A percentile compares a stretch with the other conserved stretches of the same genome.
phyloP scores from a whole-genome alignment of 2,888 invertebrate species.

The Holacanthella duospinosa region DNA sequence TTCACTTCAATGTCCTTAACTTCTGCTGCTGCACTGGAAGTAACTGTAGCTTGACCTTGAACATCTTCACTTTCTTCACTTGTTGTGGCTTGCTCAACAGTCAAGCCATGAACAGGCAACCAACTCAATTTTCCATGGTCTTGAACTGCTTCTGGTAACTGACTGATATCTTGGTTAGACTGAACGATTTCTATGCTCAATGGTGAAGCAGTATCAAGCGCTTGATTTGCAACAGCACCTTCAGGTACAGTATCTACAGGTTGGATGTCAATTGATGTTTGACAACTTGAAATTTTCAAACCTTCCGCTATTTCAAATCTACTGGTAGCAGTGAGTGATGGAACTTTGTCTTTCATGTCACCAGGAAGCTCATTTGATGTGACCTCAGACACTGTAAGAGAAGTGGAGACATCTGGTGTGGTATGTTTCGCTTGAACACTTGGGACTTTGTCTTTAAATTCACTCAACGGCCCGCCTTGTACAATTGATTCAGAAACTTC shows the following conservation, averaged over 20 bases:
- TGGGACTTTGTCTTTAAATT: not conserved
- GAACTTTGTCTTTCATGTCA: not conserved
- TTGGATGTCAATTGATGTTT: not conserved
- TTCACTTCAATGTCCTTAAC: constrained; percentile 12
- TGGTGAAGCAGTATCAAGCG: not conserved
- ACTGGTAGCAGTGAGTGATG: constrained; percentile 7
- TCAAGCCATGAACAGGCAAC: not conserved
- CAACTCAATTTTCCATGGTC: not conserved
- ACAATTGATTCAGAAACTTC: constrained; percentile 1
- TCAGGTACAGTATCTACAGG: not conserved
- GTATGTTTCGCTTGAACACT: not conserved
- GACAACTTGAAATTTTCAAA: not conserved
- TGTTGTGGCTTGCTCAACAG: constrained; percentile 3
- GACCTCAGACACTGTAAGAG: not conserved
- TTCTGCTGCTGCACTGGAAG: not conserved
- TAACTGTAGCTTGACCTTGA: not conserved
- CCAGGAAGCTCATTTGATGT: constrained; percentile 6
- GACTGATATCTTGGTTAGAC: not conserved
- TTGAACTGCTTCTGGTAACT: not conserved
- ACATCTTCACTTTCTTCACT: not conserved
- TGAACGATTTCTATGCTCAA: not conserved
- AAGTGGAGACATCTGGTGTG: not conserved
- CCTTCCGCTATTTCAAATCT: constrained; percentile 6
- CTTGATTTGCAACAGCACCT: not conserved
- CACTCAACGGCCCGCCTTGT: not conserved